Conservation (phyloP, 1,140 invertebrate species). For the Centruroides sculpturatus region DNA sequence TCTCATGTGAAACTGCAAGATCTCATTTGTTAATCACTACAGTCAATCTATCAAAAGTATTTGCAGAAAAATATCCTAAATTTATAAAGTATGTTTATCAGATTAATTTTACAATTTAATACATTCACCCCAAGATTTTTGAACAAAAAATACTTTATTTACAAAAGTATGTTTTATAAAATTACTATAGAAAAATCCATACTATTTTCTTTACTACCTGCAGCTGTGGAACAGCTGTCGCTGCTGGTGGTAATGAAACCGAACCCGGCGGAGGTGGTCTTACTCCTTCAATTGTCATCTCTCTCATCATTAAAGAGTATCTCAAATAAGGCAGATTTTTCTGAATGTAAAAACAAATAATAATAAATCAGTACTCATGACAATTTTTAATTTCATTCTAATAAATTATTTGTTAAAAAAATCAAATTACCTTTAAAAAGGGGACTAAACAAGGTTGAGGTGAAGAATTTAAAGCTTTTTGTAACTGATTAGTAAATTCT, state of each 20-base stretch:
- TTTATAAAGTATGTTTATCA: no score
- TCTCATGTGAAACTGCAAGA: no score
- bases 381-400: not conserved
- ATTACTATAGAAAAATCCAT: no score
- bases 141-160: no score
- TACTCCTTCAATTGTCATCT: constrained; percentile 89
- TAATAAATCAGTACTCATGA: no score
- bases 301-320: constrained; percentile 73
- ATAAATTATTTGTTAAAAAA: not conserved
- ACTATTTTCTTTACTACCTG: not conserved
- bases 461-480: constrained; percentile 84
- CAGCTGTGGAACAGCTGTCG: not conserved
- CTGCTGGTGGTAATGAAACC: constrained; percentile 23
- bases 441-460: constrained; percentile 93
- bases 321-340: constrained; percentile 87
- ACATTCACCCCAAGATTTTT: no score
- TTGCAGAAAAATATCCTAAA: no score
- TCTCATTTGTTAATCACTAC: no score
- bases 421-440: constrained; percentile 63
- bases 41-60: no score
- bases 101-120: no score
- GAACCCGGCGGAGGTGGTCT: constrained; percentile 52
- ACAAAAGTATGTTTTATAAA: no score
- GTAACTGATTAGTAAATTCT: constrained; percentile 84
- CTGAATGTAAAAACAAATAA: constrained; percentile 35